phyloP scores from a whole-genome alignment of 2,888 invertebrate species.

The Acronicta psi region DNA sequence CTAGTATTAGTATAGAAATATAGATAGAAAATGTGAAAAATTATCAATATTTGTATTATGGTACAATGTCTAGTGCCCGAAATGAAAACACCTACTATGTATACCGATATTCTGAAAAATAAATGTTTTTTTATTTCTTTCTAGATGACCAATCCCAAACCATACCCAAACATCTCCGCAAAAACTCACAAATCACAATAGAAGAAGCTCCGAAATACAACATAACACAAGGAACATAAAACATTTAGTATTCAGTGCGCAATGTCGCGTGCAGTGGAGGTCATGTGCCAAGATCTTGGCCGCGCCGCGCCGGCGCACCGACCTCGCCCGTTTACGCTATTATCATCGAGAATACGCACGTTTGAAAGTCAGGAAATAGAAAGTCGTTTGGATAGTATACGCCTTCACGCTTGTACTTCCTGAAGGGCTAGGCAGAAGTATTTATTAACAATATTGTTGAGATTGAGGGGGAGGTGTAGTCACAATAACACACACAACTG shows the following conservation, averaged over 20 bases:
- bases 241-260: not conserved
- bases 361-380: constrained; percentile 1
- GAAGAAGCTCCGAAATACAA: not conserved
- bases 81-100: too few relatives aligned
- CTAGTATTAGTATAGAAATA: too few relatives aligned
- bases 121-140: too few relatives aligned
- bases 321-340: constrained; percentile 1
- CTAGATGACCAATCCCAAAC: too few relatives aligned
- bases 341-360: constrained; percentile 1
- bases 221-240: not conserved
- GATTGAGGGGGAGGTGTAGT: too few relatives aligned
- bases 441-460: too few relatives aligned
- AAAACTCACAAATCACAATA: not conserved
- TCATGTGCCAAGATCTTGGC: constrained; percentile 1
- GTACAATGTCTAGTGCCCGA: too few relatives aligned
- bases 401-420: not conserved
- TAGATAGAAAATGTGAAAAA: too few relatives aligned
- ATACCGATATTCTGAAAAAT: too few relatives aligned
- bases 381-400: not conserved
- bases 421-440: too few relatives aligned
- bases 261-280: not conserved
- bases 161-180: not conserved
- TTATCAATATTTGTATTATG: too few relatives aligned
- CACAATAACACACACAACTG: too few relatives aligned
- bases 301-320: not conserved